phyloP scores from a whole-genome alignment of 64 coral and sea anemone genomes.

The Trachythela sp. region DNA sequence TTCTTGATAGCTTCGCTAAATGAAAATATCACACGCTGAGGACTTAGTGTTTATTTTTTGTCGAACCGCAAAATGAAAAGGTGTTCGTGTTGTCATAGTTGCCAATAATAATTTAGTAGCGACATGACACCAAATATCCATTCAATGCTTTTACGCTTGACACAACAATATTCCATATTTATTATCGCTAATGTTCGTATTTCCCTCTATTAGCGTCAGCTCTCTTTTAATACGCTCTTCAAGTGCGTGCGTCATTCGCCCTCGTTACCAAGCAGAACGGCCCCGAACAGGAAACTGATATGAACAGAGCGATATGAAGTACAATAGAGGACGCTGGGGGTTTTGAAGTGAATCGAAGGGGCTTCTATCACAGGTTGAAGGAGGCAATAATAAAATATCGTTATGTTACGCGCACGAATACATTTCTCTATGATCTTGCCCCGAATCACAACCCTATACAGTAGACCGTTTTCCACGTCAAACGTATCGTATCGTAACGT shows the following conservation, averaged over 20 bases:
- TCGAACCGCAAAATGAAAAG: slow-evolving; percentile 9
- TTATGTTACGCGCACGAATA: too few relatives aligned
- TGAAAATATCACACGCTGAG: slow-evolving; percentile 24
- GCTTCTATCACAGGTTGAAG: too few relatives aligned
- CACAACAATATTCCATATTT: not conserved
- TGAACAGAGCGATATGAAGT: too few relatives aligned
- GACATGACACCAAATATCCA: not conserved
- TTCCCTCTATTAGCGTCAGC: slow-evolving; percentile 22
- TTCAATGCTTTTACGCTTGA: slow-evolving; percentile 5
- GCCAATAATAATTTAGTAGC: slow-evolving; percentile 22
- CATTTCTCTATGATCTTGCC: too few relatives aligned
- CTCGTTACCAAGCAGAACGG: not conserved
- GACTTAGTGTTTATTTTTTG: slow-evolving; percentile 1
- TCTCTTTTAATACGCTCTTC: not conserved
- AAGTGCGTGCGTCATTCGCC: not conserved
- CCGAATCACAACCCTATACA: too few relatives aligned
- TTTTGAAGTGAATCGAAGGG: too few relatives aligned
- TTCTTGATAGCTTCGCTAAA: not conserved
- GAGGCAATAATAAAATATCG: too few relatives aligned
- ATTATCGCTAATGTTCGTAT: not conserved
- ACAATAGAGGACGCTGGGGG: too few relatives aligned
- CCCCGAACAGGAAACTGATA: too few relatives aligned
- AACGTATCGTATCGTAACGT: too few relatives aligned
- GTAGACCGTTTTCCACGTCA: too few relatives aligned
- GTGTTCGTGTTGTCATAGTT: slow-evolving; percentile 30